Evolutionary conservation across 2,113 vertebrate genomes (phyloP), one percentile per base, ranked within the genome.

Genomic region (Zonotrichia leucophrys): DNA sequence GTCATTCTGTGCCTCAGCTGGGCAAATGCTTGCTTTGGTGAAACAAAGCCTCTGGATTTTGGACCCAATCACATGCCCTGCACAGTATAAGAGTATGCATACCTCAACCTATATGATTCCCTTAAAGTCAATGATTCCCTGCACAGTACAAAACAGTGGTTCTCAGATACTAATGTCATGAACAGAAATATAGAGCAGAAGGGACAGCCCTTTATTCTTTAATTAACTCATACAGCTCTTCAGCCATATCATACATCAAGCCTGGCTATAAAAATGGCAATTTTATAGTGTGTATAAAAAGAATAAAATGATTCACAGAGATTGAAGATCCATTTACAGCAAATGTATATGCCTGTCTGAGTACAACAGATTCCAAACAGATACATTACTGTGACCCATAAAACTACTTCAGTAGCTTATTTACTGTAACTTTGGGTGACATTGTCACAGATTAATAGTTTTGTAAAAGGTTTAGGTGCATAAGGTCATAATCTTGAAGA

Each of bases 211-310:
- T 89, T 87, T 68, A 90, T 91, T 82, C 63, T 87, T 96, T 88
- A 95, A 96, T 95, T 96, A 95, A 95, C 90, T 96, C 67, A 46
- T 79, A 62, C 39, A 46, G 25, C 52, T 93, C 84, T 83, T 91
- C 79, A 76, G 91, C 76, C 59, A 30, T 78, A 91, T 33, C 53
- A 3, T 95, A 86, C 76, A 88, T 95, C 94, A 97, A 83, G 73
- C 39, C 62, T 37, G 68, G 68, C 55, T 76, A 87, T 94, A 95
- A 95, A 96, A 94, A 69, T 64, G 68, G 59, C 89, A 95, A 94
- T 88, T 95, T 95, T 90, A 89, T 66, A 92, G 79, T 31, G 55
- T 92, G 60, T 53, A 81, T 83, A 95, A 92, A 90, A 90, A 81
- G 37, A 95, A 86, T 42, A 76, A 94, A 87, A 85, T 90, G 28